Base-by-base conservation (phyloP, 2,113 vertebrate species). In the Ceyx melanurus region DNA sequence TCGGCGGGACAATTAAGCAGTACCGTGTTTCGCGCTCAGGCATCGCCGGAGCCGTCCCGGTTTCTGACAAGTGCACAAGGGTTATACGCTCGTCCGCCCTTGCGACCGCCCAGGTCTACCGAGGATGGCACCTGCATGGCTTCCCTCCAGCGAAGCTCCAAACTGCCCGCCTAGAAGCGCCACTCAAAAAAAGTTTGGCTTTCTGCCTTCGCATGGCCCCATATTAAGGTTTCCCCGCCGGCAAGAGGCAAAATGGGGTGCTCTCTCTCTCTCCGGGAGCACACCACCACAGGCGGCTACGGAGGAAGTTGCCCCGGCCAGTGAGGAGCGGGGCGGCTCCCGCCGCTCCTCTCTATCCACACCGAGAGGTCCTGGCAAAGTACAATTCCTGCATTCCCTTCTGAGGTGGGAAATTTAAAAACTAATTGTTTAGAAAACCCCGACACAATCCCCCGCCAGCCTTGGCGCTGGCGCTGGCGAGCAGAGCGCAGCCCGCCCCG, bases 371-470 rank as follows among this genome's bases (percentile, higher is more conserved):
- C 58, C 54, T 51, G 56, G 37, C 28, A 81, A 92, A 75, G 58
- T 26, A 56, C 46, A 40, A 29, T 13, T 22, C 54, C 50, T 60
- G 86, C 86, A 80, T 51, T 70, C 84, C 72, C 88, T 61, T 64
- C 51, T 31, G 78, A 80, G 57, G 89, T 80, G 92, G 68, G 72
- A 91, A 81, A 85, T 88, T 95, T 87, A 17, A 91, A 68, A 66
- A 73, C 26, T 40, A 76, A 51, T 4, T 66, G 13, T 15, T 11
- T 68, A 51, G 45, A 56, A 12, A 42, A 62, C 53, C 42, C 42
- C 33, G 7, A 23, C 53, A 17, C 42, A 21, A 25, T 10, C 8
- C 23, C 31, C 67, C 51, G 61, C 66, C 84, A 79, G 60, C 35
- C 75, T 10, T 1, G 54, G 78, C 82, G 50, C 68, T 67, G 72